Base-by-base conservation (phyloP, 1,140 invertebrate genomes). In the Ceratitis capitata region DNA sequence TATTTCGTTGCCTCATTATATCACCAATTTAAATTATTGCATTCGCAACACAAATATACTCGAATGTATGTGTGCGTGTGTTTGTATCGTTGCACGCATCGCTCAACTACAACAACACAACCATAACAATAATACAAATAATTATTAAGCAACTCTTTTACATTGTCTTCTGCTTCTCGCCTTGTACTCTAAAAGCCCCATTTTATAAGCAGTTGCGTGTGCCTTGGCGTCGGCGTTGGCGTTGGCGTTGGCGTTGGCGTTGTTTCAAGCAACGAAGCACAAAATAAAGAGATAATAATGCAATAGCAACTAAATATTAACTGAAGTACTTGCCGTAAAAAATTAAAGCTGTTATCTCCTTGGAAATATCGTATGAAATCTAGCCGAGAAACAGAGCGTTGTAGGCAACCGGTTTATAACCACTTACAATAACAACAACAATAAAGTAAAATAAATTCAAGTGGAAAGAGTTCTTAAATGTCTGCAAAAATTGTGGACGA, bases 371-470 rank as follows among this genome's bases (percentile, higher is more conserved):
- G 2, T 19, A 45, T 23, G 6, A 78, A 78, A 78, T 78, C 39
- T 45, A 45, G 69, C 35, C 7, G 69, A 10, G 69, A 78, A 78
- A 78, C 69, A 78, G 69, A 78, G 69, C 69, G 69, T 78, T 78
- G n/a, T 78, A 78, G 45, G 69, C 69, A 78, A 78, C 69, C 69
- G 69, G 69, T 78, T 78, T 45, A 78, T 39, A 78, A 78, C 19
- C 39, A 78, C 29, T n/a, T n/a, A n/a, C n/a, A n/a, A n/a, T n/a
- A n/a, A n/a, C 10, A 61, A 61, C 7, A 29, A 61, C n/a, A 61
- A 26, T n/a, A 19, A 16, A 16, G n/a, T 7, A 26, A 61, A 61
- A 61, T 61, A 5, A 29, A 16, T 26, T 9, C 10, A 61, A 29
- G 5, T 61, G 29, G 5, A 61, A 61, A 7, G 56, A 61, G n/a